Evolutionary conservation across 2,113 vertebrate species (phyloP).

Genomic region (Hiodon tergisus): DNA sequence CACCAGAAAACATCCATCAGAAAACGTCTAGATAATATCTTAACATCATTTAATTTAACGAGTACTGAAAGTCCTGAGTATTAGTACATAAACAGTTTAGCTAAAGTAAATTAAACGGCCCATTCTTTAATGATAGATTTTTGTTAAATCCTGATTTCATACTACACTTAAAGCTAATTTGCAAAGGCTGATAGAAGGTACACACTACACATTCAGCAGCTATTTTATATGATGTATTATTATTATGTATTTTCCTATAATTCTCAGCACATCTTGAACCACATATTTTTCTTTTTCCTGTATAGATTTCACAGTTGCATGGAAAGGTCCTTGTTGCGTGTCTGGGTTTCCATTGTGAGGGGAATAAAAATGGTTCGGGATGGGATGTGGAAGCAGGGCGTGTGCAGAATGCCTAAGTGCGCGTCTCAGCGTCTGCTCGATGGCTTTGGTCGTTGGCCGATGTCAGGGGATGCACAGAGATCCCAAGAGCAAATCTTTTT

Average conservation of each 20-base stretch:
- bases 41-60: too few relatives aligned
- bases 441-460: constrained; percentile 58
- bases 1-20: too few relatives aligned
- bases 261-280: constrained; percentile 48
- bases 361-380: constrained; percentile 60
- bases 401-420: constrained; percentile 59
- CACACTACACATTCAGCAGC: neutral
- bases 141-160: too few relatives aligned
- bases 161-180: too few relatives aligned
- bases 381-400: constrained; percentile 63
- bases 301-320: constrained; percentile 70
- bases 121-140: too few relatives aligned
- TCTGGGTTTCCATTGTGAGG: constrained; percentile 71
- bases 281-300: constrained; percentile 62
- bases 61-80: too few relatives aligned
- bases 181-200: too few relatives aligned
- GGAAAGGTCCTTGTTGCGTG: constrained; percentile 66
- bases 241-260: constrained; percentile 55
- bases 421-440: constrained; percentile 65
- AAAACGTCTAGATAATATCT: too few relatives aligned
- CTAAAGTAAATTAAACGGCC: too few relatives aligned
- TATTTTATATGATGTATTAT: constrained; percentile 3
- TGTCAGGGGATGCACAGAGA: constrained; percentile 52
- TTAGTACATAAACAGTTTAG: too few relatives aligned
- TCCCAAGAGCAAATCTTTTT: constrained; percentile 42